phyloP scores from a whole-genome alignment of 2,888 invertebrate species.

The Leucophenga maculata region DNA sequence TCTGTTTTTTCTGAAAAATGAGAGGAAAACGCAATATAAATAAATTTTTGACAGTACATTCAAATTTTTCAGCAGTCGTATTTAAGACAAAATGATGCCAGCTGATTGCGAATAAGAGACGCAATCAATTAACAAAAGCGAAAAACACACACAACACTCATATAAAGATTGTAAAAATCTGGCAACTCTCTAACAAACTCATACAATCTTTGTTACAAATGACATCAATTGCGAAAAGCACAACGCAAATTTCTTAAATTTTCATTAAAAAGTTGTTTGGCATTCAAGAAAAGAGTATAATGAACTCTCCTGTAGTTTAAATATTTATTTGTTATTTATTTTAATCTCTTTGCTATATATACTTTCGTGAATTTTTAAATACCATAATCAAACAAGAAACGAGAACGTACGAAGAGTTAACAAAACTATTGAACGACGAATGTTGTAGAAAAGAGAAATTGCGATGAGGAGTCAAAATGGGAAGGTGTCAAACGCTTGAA shows the following conservation, averaged over 20 bases:
- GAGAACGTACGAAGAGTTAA: conserved; percentile 7
- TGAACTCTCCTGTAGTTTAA: background rate
- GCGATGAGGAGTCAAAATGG: background rate
- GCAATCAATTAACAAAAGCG: too few relatives aligned
- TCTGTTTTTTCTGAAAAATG: too few relatives aligned
- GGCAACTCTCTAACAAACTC: conserved; percentile 2
- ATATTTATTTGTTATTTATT: background rate
- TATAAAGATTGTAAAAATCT: background rate
- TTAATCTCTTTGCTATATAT: background rate
- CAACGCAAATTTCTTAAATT: background rate
- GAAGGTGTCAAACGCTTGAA: conserved; percentile 7
- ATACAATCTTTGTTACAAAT: too few relatives aligned
- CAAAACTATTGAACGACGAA: background rate
- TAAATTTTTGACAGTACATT: too few relatives aligned
- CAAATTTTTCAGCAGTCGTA: too few relatives aligned
- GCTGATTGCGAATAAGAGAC: too few relatives aligned
- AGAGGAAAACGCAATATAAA: too few relatives aligned
- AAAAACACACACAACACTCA: too few relatives aligned
- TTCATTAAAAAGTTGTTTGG: background rate
- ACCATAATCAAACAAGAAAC: background rate
- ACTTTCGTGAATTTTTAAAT: background rate
- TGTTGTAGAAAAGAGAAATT: background rate
- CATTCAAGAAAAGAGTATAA: background rate
- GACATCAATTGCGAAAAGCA: background rate
- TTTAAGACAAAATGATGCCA: too few relatives aligned